Evolutionary conservation across 35 echinoderm and acorn worm species (phyloP), one percentile per base, ranked within the genome.

Genomic region (Eucidaris tribuloides): DNA sequence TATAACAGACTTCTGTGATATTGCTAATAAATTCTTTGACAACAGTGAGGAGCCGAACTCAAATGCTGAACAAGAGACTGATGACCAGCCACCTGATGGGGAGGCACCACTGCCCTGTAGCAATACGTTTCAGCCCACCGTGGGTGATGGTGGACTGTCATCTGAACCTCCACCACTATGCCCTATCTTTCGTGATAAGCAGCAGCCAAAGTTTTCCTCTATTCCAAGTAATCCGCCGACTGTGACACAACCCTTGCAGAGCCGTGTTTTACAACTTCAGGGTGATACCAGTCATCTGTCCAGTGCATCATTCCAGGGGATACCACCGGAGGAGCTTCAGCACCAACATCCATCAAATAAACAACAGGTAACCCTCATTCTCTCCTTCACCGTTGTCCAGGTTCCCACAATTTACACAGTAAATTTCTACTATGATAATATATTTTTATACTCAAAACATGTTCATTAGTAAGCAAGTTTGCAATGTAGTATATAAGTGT

Each of bases 1-100:
- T 44, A 66, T 88, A 11, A 88, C 85, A 4, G 85, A 88, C 49
- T 88, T 88, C 59, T 88, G 77, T 61, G 77, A 79, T 46, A 88
- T 88, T 9, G 85, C 85, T 54, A 88, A 81, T 62, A 80, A 42
- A 32, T 35, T 88, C 39, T 60, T 80, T 48, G 85, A 78, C 13
- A 35, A 77, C 13, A 35, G 85, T 37, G 77, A 58, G 9, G 49
- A 86, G 32, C 76, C 76, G 11, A 33, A 22, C 24, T 50, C 76
- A 46, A 59, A 29, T 0, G 14, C 18, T 28, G 59, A 22, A 13
- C 34, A 29, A 45, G 4, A 36, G 18, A 83, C 61, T 27, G 24
- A 42, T 11, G n/a, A 18, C 4, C 37, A 29, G 13, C 57, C 27
- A 29, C 31, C 23, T 25, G 36, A 44, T 80, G 20, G 45, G 1